Percentiles rank a stretch among this genome's conserved stretches.
phyloP scores from a whole-genome alignment of 1,140 invertebrate genomes.

The Lordiphosa collinella region DNA sequence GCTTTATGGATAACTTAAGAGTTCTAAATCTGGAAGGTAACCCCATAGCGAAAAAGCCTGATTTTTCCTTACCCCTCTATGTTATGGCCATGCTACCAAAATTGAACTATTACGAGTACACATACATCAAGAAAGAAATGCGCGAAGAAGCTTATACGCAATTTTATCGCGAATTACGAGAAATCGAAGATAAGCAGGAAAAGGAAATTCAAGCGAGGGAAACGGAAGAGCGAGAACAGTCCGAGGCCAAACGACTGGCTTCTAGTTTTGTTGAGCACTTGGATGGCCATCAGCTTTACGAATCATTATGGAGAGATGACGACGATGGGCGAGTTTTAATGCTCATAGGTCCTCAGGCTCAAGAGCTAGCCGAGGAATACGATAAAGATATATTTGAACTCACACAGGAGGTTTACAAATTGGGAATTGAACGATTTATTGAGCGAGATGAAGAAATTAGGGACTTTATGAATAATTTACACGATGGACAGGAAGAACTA shows the following conservation, averaged over 20 bases:
- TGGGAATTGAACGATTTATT: conserved; percentile 84
- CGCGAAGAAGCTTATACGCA: conserved; percentile 80
- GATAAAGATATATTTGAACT: conserved; percentile 83
- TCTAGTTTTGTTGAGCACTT: conserved; percentile 86
- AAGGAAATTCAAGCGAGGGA: conserved; percentile 80
- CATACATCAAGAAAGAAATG: conserved; percentile 83
- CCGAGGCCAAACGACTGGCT: conserved; percentile 79
- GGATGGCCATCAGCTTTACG: conserved; percentile 85
- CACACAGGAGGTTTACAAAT: conserved; percentile 85
- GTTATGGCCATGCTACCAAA: conserved; percentile 86
- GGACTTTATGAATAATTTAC: conserved; percentile 84
- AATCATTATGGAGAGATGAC: conserved; percentile 87
- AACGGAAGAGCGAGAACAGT: conserved; percentile 68
- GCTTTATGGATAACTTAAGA: conserved; percentile 86
- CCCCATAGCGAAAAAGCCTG: conserved; percentile 84
- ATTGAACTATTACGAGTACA: conserved; percentile 90
- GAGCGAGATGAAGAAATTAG: conserved; percentile 85
- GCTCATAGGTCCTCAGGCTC: conserved; percentile 84
- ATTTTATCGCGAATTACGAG: conserved; percentile 79
- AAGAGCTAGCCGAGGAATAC: conserved; percentile 74
- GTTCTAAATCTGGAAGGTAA: conserved; percentile 90
- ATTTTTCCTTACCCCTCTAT: conserved; percentile 84
- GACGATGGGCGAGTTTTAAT: conserved; percentile 85
- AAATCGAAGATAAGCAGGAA: conserved; percentile 80
- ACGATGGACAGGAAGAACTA: conserved; percentile 82